These are phyloP conservation scores for Coturnix japonica DNA, from an alignment of 2,113 vertebrate species.

Conservation along the genomic window DNA sequence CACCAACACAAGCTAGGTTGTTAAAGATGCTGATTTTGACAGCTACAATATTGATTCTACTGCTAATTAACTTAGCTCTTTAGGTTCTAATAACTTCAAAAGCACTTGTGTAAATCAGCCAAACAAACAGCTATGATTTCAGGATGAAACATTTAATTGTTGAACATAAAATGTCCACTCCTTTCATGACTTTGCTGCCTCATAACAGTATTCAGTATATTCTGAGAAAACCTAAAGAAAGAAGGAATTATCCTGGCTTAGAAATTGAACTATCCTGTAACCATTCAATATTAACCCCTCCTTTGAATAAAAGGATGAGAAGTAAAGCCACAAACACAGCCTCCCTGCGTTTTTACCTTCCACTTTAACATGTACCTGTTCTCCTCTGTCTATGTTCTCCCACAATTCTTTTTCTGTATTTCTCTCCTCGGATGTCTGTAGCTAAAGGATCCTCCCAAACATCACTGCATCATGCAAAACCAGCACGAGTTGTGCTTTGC, in stretches of 20 bases:
- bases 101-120: not conserved
- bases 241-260: not conserved
- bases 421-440: not conserved
- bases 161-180: not conserved
- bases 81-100: slow-evolving; percentile 1
- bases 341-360: not conserved
- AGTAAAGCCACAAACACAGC: not conserved
- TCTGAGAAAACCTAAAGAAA: not conserved
- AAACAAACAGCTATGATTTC: slow-evolving; percentile 19
- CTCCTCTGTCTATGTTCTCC: not conserved
- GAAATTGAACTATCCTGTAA: not conserved
- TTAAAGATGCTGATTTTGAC: not conserved
- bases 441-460: not conserved
- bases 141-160: not conserved
- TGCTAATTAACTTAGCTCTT: slow-evolving; percentile 41
- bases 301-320: not conserved
- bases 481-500: not conserved
- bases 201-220: not conserved
- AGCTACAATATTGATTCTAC: not conserved
- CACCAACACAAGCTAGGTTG: not conserved
- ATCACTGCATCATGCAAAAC: not conserved
- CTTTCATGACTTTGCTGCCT: not conserved
- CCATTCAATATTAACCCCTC: not conserved
- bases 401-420: fast-evolving
- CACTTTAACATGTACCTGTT: not conserved